Conservation (phyloP, 2,113 vertebrate genomes). For the Triplophysa rosa region DNA sequence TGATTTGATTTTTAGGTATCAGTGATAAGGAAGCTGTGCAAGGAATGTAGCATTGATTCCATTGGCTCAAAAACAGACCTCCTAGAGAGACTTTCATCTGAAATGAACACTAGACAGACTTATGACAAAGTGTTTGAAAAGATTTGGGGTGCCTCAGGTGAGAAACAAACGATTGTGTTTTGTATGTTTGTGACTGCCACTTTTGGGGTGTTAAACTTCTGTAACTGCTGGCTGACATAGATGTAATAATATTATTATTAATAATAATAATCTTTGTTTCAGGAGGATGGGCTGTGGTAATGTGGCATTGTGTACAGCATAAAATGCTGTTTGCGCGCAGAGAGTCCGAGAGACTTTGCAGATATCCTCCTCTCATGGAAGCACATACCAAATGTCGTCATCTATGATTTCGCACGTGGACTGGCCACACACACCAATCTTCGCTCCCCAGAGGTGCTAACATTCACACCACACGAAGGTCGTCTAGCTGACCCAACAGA, state of each 20-base stretch:
- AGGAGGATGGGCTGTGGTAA: slow-evolving; percentile 45
- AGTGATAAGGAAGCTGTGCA: too few species aligned
- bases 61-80: too few species aligned
- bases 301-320: slow-evolving; percentile 48
- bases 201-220: background rate
- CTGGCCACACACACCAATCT: slow-evolving; percentile 40
- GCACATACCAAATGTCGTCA: too few species aligned
- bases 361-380: slow-evolving; percentile 43
- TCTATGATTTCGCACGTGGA: background rate
- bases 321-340: slow-evolving; percentile 31
- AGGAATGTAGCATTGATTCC: too few species aligned
- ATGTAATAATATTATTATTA: too few species aligned
- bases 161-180: background rate
- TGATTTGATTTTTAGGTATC: too few species aligned
- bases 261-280: too few species aligned
- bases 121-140: slow-evolving; percentile 10
- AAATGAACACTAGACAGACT: too few species aligned
- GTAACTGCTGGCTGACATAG: background rate
- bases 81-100: too few species aligned
- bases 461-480: slow-evolving; percentile 36
- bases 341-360: slow-evolving; percentile 41
- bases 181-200: slow-evolving; percentile 11
- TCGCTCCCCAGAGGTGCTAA: background rate
- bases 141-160: slow-evolving; percentile 33
- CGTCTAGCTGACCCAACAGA: slow-evolving; percentile 15